Base-by-base conservation (phyloP, 2,888 invertebrate genomes). In the Lochmaea crataegi region DNA sequence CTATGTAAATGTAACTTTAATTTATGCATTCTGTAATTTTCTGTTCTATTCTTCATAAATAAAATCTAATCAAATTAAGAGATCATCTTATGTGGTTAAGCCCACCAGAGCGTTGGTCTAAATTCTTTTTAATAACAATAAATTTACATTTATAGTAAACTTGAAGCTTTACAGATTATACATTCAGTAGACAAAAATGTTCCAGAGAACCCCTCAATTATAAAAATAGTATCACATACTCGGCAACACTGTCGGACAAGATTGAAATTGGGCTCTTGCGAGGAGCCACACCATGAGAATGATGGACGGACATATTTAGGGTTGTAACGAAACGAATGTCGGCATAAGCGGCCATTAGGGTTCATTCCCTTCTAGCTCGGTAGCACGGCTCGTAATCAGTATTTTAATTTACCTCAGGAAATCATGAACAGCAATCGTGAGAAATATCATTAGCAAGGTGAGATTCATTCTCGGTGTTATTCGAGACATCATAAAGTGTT, bases 231-330 rank as follows among this genome's bases (percentile, higher is more conserved):
- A 7, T 16, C 53, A 16, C 16, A 9, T 10, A 56, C 57, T 18
- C 57, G 75, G 75, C 75, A 75, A 75, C 75, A 53, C 41, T 45
- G 73, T 38, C 42, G 32, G 45, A 45, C 11, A 68, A 57, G 48
- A 45, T 6, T 12, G 42, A 51, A 73, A 69, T 73, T 68, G 63
- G 41, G n/a, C n/a, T n/a, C n/a, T n/a, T n/a, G n/a, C n/a, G n/a
- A n/a, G n/a, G 68, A 75, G 58, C 71, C 68, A 66, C 65, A 75
- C 68, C 71, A 68, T 60, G 70, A 74, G 71, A 76, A 79, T 79
- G 80, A 80, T 77, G 79, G 80, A 78, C 80, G 79, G 75, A 78
- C 78, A 75, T 76, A 77, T 75, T 76, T 80, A 76, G 81, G 81
- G 81, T 80, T 80, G 81, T 78, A 78, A 80, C 76, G 76, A 75